Evolutionary conservation across 53 echinoderm and acorn worm species (phyloP), one percentile per base, ranked within the genome.

Genomic region (Astropecten irregularis): DNA sequence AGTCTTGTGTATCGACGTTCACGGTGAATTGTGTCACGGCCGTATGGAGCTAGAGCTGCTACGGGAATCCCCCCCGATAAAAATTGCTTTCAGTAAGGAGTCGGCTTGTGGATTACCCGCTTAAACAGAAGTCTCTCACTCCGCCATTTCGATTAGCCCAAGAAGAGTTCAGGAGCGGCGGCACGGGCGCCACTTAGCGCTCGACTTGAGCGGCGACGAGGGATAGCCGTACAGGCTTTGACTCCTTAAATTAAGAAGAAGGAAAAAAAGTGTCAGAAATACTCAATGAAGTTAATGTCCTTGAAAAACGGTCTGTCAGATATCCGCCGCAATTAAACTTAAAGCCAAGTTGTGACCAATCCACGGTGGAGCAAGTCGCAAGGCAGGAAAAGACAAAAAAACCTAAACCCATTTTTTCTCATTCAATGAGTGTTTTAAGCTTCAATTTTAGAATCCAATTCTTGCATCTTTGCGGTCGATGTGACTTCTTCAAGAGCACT

Each of bases 181-280:
- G 27, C 20, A 37, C 1, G 58, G 74, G 57, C 57, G 57, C 76
- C 57, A 56, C 58, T 56, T 28, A 35, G 37, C 58, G 76, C 76
- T 76, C 76, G 76, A 76, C 74, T 73, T 73, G 37, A 73, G n/a
- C 26, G 21, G 57, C 76, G 58, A 76, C 58, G 76, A 76, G 36
- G 40, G 76, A 35, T 37, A 56, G 58, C 28, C 40, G 76, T 22
- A 27, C 27, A 26, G 33, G 29, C 49, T 69, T 51, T 34, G 76
- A 76, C 76, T 76, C 58, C 76, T 76, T 10, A 6, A 22, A n/a
- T n/a, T n/a, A n/a, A n/a, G n/a, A n/a, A n/a, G n/a, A n/a, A n/a
- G n/a, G n/a, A n/a, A n/a, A n/a, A n/a, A n/a, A n/a, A n/a, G n/a
- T n/a, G n/a, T n/a, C n/a, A n/a, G n/a, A n/a, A n/a, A n/a, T n/a